A percentile compares a stretch with the other conserved stretches of the same genome.
Conservation (phyloP, 2,113 vertebrate genomes). For the Rhodinocichla rosea region DNA sequence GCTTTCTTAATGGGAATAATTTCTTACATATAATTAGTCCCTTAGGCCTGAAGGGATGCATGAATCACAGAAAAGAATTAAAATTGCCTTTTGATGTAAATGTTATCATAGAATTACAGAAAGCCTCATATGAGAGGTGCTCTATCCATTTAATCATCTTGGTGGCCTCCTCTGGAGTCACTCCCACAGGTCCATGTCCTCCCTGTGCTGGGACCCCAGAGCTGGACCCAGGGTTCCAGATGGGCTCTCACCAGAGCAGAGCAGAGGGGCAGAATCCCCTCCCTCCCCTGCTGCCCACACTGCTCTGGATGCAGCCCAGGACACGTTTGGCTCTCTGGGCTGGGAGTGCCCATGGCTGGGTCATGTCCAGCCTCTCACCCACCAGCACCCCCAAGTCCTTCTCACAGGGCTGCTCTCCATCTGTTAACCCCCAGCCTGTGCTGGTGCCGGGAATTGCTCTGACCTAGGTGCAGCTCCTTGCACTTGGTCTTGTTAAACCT, state of each 20-base stretch:
- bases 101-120: neutral
- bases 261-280: neutral
- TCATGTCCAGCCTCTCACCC: neutral
- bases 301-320: neutral
- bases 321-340: neutral
- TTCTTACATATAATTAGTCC: neutral
- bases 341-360: neutral
- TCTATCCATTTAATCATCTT: neutral
- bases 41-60: neutral
- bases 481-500: neutral
- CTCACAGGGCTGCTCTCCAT: rapidly evolving
- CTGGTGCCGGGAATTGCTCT: rapidly evolving
- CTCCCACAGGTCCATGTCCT: rapidly evolving
- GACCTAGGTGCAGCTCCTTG: neutral
- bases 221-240: neutral
- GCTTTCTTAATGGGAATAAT: neutral
- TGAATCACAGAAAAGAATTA: neutral
- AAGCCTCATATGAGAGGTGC: neutral
- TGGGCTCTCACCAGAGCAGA: neutral
- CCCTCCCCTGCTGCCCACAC: neutral
- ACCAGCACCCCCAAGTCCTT: neutral
- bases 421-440: rapidly evolving
- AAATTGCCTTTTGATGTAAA: neutral
- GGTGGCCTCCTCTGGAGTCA: neutral
- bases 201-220: neutral